Conservation (phyloP, 2,888 invertebrate species). For the Bombylius discolor region DNA sequence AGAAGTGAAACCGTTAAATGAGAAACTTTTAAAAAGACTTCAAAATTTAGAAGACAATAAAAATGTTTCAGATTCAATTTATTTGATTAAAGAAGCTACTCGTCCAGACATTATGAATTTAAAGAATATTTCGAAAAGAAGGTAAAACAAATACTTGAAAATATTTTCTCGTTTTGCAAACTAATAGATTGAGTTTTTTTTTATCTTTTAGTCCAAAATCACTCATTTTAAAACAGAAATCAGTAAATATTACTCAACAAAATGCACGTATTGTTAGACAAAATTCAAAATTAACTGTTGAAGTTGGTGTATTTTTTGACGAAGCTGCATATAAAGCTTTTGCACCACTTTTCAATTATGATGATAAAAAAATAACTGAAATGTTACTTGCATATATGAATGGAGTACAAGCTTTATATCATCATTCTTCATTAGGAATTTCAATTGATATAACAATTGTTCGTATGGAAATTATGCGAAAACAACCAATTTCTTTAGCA, state of each 20-base stretch:
- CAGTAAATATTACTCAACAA: background rate
- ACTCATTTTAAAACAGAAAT: too few species aligned
- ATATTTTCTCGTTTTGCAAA: too few species aligned
- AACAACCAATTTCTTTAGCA: constrained; percentile 48
- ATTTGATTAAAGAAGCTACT: constrained; percentile 7
- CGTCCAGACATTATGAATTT: background rate
- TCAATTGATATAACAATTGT: constrained; percentile 55
- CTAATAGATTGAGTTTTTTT: too few species aligned
- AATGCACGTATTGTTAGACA: background rate
- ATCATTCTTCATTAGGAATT: constrained; percentile 57
- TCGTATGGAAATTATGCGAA: constrained; percentile 53
- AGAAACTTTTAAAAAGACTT: constrained; percentile 32
- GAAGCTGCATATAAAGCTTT: constrained; percentile 59
- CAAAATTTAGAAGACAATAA: constrained; percentile 15
- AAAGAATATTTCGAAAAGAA: background rate
- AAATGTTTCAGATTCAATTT: background rate
- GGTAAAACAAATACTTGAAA: background rate
- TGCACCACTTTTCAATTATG: constrained; percentile 50
- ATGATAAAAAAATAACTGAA: constrained; percentile 52
- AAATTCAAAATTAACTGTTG: constrained; percentile 43
- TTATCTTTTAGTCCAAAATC: too few species aligned
- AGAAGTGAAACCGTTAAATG: constrained; percentile 52
- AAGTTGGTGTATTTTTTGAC: constrained; percentile 62
- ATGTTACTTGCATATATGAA: constrained; percentile 69
- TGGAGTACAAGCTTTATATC: constrained; percentile 66